Evolutionary conservation across 2,888 invertebrate species (phyloP).

Genomic region (Idaea biselata): DNA sequence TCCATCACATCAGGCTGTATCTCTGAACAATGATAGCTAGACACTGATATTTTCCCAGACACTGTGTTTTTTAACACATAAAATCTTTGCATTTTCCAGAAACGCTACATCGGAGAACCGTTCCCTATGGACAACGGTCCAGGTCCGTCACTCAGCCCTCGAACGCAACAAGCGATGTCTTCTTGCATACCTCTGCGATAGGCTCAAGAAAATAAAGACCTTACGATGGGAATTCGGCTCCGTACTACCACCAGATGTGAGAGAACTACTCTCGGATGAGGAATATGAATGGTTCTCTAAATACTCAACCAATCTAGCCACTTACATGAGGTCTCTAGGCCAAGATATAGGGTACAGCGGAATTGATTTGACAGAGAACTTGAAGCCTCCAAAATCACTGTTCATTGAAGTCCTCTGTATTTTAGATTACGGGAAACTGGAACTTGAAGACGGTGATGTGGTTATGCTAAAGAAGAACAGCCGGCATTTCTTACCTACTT

Average conservation of each 20-base stretch:
- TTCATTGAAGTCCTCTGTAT: constrained; percentile 95
- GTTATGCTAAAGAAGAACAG: constrained; percentile 94
- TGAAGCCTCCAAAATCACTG: constrained; percentile 94
- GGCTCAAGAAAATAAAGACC: constrained; percentile 90
- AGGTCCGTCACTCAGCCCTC: constrained; percentile 91
- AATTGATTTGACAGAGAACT: constrained; percentile 91
- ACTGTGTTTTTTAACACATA: neutral
- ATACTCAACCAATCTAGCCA: constrained; percentile 91
- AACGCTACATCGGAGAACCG: constrained; percentile 80
- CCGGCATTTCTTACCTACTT: constrained; percentile 92
- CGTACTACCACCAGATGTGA: constrained; percentile 92
- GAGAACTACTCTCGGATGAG: constrained; percentile 87
- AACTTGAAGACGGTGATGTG: constrained; percentile 95
- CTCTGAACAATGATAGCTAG: too few species aligned
- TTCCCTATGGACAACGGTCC: constrained; percentile 86
- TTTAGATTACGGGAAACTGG: constrained; percentile 95
- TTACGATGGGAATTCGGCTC: constrained; percentile 98
- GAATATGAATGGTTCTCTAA: constrained; percentile 94
- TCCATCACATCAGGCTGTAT: too few species aligned
- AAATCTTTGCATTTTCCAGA: constrained; percentile 40
- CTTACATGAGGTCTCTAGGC: constrained; percentile 94
- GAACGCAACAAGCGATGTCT: constrained; percentile 95
- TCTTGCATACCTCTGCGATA: constrained; percentile 89
- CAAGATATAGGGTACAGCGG: constrained; percentile 85
- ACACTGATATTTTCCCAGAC: too few species aligned